Conservation (phyloP, 1,140 invertebrate species). For the Hyles vespertilio region DNA sequence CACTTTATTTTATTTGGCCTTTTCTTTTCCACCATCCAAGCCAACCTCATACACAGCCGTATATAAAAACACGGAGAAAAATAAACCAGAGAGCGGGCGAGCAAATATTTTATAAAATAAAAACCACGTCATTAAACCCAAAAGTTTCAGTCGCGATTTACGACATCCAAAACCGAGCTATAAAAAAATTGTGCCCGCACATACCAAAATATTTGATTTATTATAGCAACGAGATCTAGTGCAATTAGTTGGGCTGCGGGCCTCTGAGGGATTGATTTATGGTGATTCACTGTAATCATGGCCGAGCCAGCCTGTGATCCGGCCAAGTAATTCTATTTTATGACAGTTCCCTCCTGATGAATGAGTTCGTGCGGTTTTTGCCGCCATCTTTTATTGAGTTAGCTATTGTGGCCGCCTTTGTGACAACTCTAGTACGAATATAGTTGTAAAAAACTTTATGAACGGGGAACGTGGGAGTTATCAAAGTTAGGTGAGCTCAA, state of each 20-base stretch:
- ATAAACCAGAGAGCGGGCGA: background rate
- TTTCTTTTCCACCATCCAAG: too few relatives aligned
- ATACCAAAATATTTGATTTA: constrained; percentile 59
- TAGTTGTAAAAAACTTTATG: background rate
- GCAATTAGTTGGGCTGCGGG: constrained; percentile 60
- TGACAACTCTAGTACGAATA: constrained; percentile 8
- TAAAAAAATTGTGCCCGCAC: constrained; percentile 51
- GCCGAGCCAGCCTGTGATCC: constrained; percentile 48
- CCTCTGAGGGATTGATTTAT: constrained; percentile 65
- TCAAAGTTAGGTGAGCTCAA: too few relatives aligned
- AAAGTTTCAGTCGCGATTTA: constrained; percentile 41
- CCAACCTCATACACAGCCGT: too few relatives aligned
- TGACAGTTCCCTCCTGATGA: constrained; percentile 40
- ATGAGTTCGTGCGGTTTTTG: constrained; percentile 40
- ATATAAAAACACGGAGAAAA: background rate
- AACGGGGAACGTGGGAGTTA: too few relatives aligned
- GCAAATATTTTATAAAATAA: constrained; percentile 10
- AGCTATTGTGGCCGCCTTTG: constrained; percentile 32
- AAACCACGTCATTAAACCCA: constrained; percentile 29
- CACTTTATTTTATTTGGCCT: too few relatives aligned
- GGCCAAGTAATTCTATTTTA: constrained; percentile 51
- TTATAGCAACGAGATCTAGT: constrained; percentile 44
- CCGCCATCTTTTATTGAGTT: constrained; percentile 50
- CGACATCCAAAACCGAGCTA: constrained; percentile 31
- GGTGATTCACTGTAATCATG: constrained; percentile 64